Base-by-base conservation (phyloP, 92 coral and sea anemone species). In the Meandrina meandrites region DNA sequence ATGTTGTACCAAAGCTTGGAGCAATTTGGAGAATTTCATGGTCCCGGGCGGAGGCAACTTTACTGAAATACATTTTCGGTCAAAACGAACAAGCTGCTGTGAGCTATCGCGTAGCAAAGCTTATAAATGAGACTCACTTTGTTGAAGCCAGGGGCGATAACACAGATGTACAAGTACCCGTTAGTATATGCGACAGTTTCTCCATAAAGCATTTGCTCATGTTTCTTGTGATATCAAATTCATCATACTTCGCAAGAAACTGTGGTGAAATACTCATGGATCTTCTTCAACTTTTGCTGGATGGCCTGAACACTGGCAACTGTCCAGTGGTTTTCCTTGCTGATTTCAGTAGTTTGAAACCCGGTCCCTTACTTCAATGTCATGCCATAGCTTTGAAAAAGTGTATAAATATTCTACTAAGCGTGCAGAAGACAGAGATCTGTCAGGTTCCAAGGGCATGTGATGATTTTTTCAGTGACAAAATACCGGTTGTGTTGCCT, bases 71-170 rank as follows among this genome's bases (percentile, higher is more conserved):
- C 47, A 84, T 84, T 62, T 84, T 84, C 80, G 30, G 70, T 37
- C 48, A 60, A 76, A 84, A 84, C 34, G 47, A 36, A 12, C 56
- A 84, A 28, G 81, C 81, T 75, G 88, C 81, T 30, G 45, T 84
- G 27, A 62, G 60, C 42, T 68, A n/a, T 81, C 57, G 69, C 85
- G 90, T 84, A 79, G 90, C 72, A 84, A 79, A 76, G 62, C 90
- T 76, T 66, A 60, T 76, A 36, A 84, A 75, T 73, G 88, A 60
- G 75, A 84, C 88, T 31, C 81, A 84, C 60, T 84, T 84, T 84
- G 81, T 76, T n/a, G 72, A 84, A 36, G 58, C 60, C 40, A 42
- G 62, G 7, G 35, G 12, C 1, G 53, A 30, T 32, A 12, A 76
- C 22, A 34, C 81, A 15, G 24, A n/a, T 75, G n/a, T 31, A 19